Conservation (phyloP, 2,797 vertebrate species). For the Aeoliscus strigatus region DNA sequence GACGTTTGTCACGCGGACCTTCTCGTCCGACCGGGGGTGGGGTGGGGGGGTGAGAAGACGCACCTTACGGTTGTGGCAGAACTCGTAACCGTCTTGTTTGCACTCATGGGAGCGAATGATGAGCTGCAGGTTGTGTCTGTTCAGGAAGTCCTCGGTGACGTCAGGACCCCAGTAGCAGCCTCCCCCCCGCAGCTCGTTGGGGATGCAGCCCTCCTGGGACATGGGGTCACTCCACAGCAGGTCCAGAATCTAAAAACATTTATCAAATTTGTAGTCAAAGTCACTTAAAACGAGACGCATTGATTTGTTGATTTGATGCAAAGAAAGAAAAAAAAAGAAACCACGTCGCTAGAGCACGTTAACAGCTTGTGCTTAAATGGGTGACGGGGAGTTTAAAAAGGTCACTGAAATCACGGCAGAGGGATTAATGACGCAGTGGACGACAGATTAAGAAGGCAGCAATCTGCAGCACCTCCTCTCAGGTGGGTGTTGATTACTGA, state of each 20-base stretch:
- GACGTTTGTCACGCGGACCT: no score
- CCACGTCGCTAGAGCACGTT: background rate
- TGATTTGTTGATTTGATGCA: background rate
- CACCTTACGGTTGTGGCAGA: constrained; percentile 89
- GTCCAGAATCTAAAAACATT: constrained; percentile 88
- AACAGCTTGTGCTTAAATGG: constrained; percentile 12
- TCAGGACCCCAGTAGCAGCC: constrained; percentile 96
- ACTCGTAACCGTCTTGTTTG: constrained; percentile 93
- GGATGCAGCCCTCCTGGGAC: constrained; percentile 81
- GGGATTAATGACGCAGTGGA: constrained; percentile 44
- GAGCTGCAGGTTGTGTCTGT: constrained; percentile 82
- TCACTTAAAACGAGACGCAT: fast-evolving
- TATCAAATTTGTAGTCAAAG: no score
- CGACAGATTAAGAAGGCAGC: constrained; percentile 36
- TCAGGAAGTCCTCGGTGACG: constrained; percentile 82
- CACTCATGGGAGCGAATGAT: constrained; percentile 95
- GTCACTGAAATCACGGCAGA: constrained; percentile 19
- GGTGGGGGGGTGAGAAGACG: no score
- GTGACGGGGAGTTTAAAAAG: constrained; percentile 20
- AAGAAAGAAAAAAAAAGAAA: no score
- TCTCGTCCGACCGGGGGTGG: no score
- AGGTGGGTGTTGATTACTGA: constrained; percentile 23
- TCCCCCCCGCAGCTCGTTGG: constrained; percentile 83
- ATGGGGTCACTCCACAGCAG: constrained; percentile 94
- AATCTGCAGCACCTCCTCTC: constrained; percentile 4